Base-by-base conservation (phyloP, 2,888 invertebrate genomes). In the Didymodactylos carnosus region DNA sequence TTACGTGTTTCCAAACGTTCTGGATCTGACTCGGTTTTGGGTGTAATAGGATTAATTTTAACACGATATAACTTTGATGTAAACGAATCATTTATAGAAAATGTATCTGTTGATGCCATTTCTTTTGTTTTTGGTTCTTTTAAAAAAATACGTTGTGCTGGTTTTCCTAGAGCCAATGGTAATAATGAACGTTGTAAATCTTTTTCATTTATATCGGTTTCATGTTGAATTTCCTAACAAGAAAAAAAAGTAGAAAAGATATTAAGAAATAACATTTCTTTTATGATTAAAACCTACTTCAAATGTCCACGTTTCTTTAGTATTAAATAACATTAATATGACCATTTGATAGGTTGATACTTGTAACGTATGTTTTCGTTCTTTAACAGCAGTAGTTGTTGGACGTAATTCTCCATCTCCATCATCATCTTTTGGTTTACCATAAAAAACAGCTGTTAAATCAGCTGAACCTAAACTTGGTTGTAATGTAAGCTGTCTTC, bases 151-250 rank as follows among this genome's bases (percentile, higher is more conserved):
- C 95, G 87, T 84, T 97, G 95, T 35, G 93, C 91, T 29, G 92
- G 89, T 86, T 98, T 98, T 72, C 97, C 97, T 89, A 98, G 91
- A 14, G 97, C 95, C 78, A 98, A 86, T 77, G 97, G 94, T 85
- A 97, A 95, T 80, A 98, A 87, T 73, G 95, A 94, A 82, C 97
- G 88, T 78, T 94, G 90, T 81, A 98, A 86, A 83, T 98, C 97
- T 81, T 92, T 89, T 83, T 95, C 95, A n/a, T 95, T 95, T 82
- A 98, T 92, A 85, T 95, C 94, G 72, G 97, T 95, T 86, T 97
- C 95, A 83, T 89, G 92, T 83, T 91, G 89, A 80, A 98, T 91
- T 85, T 97, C 87, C 85, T 93, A 1, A 25, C 23, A 51, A 51
- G 3, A 49, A 43, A 43, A 49, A 23, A 4, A 49, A 49, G n/a